Conservation (phyloP, 1,140 invertebrate genomes). For the Lepidotrigona ventralis region DNA sequence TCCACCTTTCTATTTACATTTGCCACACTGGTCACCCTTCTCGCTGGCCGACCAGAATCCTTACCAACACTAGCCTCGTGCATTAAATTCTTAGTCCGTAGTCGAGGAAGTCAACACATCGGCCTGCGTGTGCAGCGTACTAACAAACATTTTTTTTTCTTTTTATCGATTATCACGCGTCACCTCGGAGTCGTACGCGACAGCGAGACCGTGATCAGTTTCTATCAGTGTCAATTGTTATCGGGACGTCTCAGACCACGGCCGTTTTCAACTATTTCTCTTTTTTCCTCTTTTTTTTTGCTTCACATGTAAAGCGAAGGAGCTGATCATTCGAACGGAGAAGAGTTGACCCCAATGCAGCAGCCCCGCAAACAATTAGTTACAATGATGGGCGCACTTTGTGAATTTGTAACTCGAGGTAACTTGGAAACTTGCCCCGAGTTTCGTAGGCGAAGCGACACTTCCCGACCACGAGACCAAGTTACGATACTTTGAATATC, state of each 20-base stretch:
- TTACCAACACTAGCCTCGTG: conserved; percentile 4
- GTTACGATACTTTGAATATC: not conserved
- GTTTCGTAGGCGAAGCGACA: conserved; percentile 3
- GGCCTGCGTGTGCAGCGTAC: conserved; percentile 29
- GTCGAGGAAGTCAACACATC: conserved; percentile 26
- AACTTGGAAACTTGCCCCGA: conserved; percentile 11
- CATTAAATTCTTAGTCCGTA: conserved; percentile 32
- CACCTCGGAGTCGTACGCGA: conserved; percentile 3
- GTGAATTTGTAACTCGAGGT: not conserved
- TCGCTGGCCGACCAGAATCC: not conserved
- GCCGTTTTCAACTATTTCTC: conserved; percentile 27
- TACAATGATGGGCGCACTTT: conserved; percentile 32
- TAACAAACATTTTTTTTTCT: conserved; percentile 43
- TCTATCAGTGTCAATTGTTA: conserved; percentile 12
- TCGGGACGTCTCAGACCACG: conserved; percentile 19
- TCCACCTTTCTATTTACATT: conserved; percentile 45
- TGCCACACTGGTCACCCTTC: not conserved
- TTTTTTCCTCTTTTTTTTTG: too few species aligned
- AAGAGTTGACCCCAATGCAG: conserved; percentile 57
- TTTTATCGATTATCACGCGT: conserved; percentile 25
- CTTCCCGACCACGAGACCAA: not conserved
- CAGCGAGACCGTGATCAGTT: conserved; percentile 33
- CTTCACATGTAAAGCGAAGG: conserved; percentile 57
- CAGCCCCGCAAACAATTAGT: conserved; percentile 45
- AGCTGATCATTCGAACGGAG: conserved; percentile 62